These are phyloP conservation scores for Tympanoctomys barrerae DNA, from an alignment of 2,797 vertebrate genomes.

Conservation along the genomic window DNA sequence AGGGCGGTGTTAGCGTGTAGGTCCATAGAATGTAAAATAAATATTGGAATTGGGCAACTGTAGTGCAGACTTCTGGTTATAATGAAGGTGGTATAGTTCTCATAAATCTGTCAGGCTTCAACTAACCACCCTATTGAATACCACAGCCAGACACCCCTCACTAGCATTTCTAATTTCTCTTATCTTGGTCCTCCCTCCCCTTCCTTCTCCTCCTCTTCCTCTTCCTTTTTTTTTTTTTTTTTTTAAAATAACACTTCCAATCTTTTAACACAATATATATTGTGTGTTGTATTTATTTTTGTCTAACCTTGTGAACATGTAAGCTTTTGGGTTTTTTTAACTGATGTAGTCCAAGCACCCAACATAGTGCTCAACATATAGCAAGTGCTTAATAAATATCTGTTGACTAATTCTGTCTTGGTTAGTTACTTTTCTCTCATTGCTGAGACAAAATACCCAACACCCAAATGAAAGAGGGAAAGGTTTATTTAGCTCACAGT, in stretches of 20 bases:
- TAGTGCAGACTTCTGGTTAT: not conserved
- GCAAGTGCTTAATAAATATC: no score
- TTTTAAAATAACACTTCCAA: no score
- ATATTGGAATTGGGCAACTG: not conserved
- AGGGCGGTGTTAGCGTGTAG: not conserved
- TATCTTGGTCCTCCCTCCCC: not conserved
- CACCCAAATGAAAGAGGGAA: no score
- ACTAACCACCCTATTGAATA: not conserved
- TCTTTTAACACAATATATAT: no score
- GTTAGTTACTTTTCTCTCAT: no score
- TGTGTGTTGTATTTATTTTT: not conserved
- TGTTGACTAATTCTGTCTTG: no score
- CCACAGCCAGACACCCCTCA: not conserved
- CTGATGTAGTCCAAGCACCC: not conserved
- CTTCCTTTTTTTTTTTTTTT: no score
- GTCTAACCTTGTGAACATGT: not conserved
- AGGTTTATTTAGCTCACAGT: no score
- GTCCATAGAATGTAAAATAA: not conserved
- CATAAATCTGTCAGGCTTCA: not conserved
- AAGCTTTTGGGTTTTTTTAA: not conserved
- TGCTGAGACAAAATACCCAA: no score
- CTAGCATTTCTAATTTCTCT: not conserved
- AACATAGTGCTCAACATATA: not conserved
- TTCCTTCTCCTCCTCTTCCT: not conserved
- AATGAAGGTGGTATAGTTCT: not conserved